These are phyloP conservation scores for Aphidius ervi DNA, from an alignment of 1,140 invertebrate species.

Conservation along the genomic window DNA sequence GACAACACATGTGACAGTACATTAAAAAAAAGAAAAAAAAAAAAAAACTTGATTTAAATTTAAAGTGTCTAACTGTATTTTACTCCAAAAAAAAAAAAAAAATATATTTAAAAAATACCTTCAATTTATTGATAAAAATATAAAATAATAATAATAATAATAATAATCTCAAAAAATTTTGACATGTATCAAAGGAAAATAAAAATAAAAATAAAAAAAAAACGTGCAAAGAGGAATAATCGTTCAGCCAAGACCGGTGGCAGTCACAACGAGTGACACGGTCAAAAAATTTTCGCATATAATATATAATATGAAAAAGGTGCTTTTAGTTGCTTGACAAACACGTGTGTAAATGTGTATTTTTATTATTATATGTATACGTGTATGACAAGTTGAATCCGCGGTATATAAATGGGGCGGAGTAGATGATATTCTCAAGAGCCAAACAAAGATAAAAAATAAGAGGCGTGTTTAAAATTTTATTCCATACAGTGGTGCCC, in stretches of 20 bases:
- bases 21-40: not conserved
- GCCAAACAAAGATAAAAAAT: conserved; percentile 24
- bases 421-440: conserved; percentile 14
- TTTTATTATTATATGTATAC: conserved; percentile 1
- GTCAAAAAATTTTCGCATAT: conserved; percentile 21
- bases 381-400: conserved; percentile 3
- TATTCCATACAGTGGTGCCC: conserved; percentile 34
- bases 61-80: too few species aligned
- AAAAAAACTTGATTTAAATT: not conserved
- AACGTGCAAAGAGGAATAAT: conserved; percentile 14
- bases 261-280: conserved; percentile 26
- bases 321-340: conserved; percentile 10
- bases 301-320: conserved; percentile 14
- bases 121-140: not conserved
- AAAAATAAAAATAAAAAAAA: not conserved
- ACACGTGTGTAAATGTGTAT: conserved; percentile 10
- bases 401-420: conserved; percentile 1
- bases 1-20: too few species aligned
- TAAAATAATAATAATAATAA: conserved; percentile 1
- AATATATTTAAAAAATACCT: too few species aligned
- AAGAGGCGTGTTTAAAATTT: conserved; percentile 13
- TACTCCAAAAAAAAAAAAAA: too few species aligned
- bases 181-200: too few species aligned
- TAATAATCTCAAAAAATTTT: not conserved
- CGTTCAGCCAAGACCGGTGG: conserved; percentile 20